Evolutionary conservation across 1,140 invertebrate genomes (phyloP).

Genomic region (Cecropterus lyciades): DNA sequence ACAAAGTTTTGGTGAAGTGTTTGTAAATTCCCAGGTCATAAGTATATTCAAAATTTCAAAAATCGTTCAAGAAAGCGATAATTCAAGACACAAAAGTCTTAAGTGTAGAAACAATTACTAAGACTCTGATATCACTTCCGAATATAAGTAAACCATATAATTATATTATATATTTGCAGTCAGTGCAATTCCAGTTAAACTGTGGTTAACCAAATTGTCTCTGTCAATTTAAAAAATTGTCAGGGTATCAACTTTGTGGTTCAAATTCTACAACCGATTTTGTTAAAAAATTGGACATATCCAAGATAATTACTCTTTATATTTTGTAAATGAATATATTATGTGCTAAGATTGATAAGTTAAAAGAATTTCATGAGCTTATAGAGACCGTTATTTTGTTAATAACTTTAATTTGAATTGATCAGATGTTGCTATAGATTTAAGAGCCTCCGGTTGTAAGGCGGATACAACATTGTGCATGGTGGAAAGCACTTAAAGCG

Average conservation of each 20-base stretch:
- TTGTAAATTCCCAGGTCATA: slow-evolving; percentile 19
- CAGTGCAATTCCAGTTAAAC: slow-evolving; percentile 40
- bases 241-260: slow-evolving; percentile 20
- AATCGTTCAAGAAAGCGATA: neutral
- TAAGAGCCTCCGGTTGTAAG: slow-evolving; percentile 32
- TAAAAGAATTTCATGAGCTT: slow-evolving; percentile 49
- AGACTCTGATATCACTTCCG: neutral
- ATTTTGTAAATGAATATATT: slow-evolving; percentile 39
- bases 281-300: slow-evolving; percentile 29
- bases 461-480: neutral
- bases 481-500: too few relatives aligned
- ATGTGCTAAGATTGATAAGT: slow-evolving; percentile 35
- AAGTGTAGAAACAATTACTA: too few relatives aligned
- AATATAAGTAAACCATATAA: slow-evolving; percentile 3
- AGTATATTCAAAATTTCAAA: slow-evolving; percentile 18
- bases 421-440: slow-evolving; percentile 43
- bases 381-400: slow-evolving; percentile 43
- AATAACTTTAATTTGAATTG: slow-evolving; percentile 42
- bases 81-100: neutral
- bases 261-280: slow-evolving; percentile 20
- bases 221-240: slow-evolving; percentile 37
- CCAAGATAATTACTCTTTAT: slow-evolving; percentile 35
- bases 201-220: slow-evolving; percentile 33
- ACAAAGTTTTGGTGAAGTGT: slow-evolving; percentile 22
- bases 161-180: slow-evolving; percentile 21